phyloP scores from a whole-genome alignment of 2,797 vertebrate species.

The Spea hammondii region DNA sequence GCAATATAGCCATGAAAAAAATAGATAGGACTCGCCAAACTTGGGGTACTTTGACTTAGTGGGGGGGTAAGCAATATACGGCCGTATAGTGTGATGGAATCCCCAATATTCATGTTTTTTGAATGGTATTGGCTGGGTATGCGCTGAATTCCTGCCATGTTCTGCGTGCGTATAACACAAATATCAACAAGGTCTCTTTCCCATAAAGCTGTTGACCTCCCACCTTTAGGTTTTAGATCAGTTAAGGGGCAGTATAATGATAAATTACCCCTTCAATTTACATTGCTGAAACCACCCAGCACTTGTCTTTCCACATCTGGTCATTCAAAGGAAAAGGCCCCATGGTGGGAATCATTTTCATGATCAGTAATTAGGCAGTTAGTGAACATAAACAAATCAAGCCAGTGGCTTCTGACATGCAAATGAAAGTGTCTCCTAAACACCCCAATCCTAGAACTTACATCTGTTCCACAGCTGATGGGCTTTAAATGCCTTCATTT shows the following conservation, averaged over 20 bases:
- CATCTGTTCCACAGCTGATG: slow-evolving; percentile 3
- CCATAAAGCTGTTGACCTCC: neutral
- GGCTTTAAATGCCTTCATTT: too few species aligned
- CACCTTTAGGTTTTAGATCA: neutral
- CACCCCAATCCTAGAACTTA: neutral
- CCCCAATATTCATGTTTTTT: too few species aligned
- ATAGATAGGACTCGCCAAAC: too few species aligned
- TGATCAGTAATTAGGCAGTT: slow-evolving; percentile 14
- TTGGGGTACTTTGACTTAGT: too few species aligned
- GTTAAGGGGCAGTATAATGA: neutral
- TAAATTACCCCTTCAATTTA: neutral
- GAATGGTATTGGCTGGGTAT: too few species aligned
- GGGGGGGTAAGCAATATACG: too few species aligned
- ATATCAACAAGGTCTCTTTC: neutral
- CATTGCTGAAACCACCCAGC: neutral
- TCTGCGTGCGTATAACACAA: neutral
- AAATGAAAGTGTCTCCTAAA: neutral
- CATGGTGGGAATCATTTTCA: slow-evolving; percentile 9
- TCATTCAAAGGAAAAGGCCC: neutral
- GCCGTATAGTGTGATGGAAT: too few species aligned
- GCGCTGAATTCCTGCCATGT: too few species aligned
- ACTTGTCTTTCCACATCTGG: slow-evolving; percentile 7
- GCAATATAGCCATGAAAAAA: too few species aligned
- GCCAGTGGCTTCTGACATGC: neutral
- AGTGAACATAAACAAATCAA: slow-evolving; percentile 10